Conservation (phyloP, 2,797 vertebrate species). For the Hydrophis major region DNA sequence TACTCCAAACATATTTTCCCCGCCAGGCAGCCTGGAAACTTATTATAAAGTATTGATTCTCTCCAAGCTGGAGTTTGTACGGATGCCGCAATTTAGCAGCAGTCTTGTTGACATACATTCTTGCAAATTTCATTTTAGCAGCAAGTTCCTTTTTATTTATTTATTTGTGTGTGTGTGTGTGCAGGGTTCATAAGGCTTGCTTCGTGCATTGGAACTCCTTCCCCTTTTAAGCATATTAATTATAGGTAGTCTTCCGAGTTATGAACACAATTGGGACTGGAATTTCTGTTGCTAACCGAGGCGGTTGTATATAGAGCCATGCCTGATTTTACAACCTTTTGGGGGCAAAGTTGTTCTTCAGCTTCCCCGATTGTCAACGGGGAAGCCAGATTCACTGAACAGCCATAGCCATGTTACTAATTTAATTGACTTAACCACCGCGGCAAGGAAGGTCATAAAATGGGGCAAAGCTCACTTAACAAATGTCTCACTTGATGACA, state of each 20-base stretch:
- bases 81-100: neutral
- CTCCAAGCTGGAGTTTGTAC: neutral
- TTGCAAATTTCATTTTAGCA: neutral
- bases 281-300: too few species aligned
- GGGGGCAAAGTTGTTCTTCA: too few species aligned
- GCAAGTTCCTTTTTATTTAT: neutral
- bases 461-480: too few species aligned
- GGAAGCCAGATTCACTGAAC: too few species aligned
- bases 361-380: fast-evolving
- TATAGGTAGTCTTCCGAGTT: too few species aligned
- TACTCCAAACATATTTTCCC: neutral
- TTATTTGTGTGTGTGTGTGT: neutral
- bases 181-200: neutral
- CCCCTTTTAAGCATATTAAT: neutral
- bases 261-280: neutral
- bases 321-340: too few species aligned
- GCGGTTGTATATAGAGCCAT: too few species aligned
- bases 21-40: neutral
- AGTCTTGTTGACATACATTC: too few species aligned
- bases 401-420: too few species aligned
- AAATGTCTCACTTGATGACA: too few species aligned
- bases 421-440: too few species aligned
- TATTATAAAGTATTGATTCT: neutral
- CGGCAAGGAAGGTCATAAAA: too few species aligned
- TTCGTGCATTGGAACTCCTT: neutral